A percentile compares a stretch with the other conserved stretches of the same genome.
phyloP scores from a whole-genome alignment of 2,113 vertebrate genomes.

The Oreochromis spilurus region DNA sequence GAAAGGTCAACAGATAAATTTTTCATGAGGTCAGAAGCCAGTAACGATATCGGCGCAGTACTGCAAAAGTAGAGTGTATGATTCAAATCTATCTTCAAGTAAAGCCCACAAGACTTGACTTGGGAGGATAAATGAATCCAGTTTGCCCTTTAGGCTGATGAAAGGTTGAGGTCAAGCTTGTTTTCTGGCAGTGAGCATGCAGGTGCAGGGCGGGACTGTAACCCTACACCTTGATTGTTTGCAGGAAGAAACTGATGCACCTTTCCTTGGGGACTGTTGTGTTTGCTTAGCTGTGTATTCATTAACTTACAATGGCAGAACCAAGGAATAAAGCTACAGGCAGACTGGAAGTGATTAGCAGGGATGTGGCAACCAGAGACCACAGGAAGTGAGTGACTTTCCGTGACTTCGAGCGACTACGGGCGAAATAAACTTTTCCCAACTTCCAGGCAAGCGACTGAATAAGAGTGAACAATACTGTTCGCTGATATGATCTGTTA shows the following conservation, averaged over 20 bases:
- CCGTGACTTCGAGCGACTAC: neutral
- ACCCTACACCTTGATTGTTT: neutral
- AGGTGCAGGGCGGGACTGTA: neutral
- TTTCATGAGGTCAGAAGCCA: neutral
- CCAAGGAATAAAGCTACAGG: neutral
- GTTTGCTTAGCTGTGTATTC: neutral
- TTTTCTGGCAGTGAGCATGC: neutral
- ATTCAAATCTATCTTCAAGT: neutral
- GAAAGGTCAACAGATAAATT: neutral
- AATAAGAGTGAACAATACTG: neutral
- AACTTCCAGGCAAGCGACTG: neutral
- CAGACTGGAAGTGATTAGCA: neutral
- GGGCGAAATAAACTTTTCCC: neutral
- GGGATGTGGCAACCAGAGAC: neutral
- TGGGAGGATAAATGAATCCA: neutral
- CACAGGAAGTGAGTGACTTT: neutral
- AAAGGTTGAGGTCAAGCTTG: neutral
- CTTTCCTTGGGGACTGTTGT: neutral
- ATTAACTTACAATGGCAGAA: neutral
- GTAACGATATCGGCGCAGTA: neutral
- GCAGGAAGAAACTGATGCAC: neutral
- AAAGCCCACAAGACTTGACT: neutral
- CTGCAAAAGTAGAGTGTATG: neutral
- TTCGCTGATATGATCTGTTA: neutral
- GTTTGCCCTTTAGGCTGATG: neutral